Conservation (phyloP, 2,113 vertebrate species). For the Pituophis catenifer region DNA sequence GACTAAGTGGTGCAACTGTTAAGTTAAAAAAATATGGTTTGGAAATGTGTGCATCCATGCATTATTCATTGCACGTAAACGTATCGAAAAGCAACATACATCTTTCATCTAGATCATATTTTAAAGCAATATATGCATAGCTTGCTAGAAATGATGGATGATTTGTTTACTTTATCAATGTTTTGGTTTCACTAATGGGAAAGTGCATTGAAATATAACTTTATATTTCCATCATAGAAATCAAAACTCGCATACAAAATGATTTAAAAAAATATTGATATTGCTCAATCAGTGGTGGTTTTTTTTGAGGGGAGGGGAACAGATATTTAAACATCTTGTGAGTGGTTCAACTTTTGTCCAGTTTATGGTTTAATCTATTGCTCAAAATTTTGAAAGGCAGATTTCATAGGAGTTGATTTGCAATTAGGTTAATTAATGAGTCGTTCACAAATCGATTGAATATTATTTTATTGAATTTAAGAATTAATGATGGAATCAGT, state of each 20-base stretch:
- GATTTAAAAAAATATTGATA: not conserved
- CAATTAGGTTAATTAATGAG: not conserved
- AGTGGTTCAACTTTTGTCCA: not conserved
- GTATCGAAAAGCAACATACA: slow-evolving; percentile 43
- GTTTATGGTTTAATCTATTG: not conserved
- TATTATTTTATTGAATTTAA: not conserved
- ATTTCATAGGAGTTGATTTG: too few relatives aligned
- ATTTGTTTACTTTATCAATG: slow-evolving; percentile 53
- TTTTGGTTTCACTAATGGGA: slow-evolving; percentile 56
- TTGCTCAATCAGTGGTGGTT: not conserved
- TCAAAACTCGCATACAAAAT: not conserved
- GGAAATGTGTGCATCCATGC: slow-evolving; percentile 16
- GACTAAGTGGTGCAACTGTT: slow-evolving; percentile 49
- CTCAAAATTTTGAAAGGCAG: not conserved
- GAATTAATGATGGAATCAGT: not conserved
- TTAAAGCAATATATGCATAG: slow-evolving; percentile 64
- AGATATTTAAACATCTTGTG: not conserved
- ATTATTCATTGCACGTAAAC: slow-evolving; percentile 63
- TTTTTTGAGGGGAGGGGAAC: not conserved
- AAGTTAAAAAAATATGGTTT: slow-evolving; percentile 63
- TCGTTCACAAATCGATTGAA: not conserved
- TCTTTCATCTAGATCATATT: slow-evolving; percentile 58
- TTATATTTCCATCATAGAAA: not conserved
- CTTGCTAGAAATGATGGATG: slow-evolving; percentile 65
- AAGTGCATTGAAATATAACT: slow-evolving; percentile 31